Percentiles rank a stretch among this genome's conserved stretches.
Conservation (phyloP, 2,113 vertebrate species). For the Apistogramma diplotaenia region DNA sequence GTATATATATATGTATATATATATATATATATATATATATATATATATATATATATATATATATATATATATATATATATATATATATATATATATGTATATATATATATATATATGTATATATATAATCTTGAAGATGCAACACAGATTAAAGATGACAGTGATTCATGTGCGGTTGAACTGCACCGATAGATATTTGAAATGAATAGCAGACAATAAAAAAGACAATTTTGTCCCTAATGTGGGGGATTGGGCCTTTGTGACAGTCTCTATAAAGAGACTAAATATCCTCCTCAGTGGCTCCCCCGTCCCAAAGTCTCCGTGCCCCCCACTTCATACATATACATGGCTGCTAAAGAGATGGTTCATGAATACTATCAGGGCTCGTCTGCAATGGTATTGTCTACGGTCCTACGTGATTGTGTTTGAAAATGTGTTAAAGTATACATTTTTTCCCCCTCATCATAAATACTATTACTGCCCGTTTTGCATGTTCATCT, state of each 20-base stretch:
- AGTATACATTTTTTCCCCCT: background rate
- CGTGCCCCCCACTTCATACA: slow-evolving; percentile 54
- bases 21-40: no score
- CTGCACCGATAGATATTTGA: slow-evolving; percentile 35
- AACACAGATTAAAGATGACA: slow-evolving; percentile 45
- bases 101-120: no score
- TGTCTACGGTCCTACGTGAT: slow-evolving; percentile 33
- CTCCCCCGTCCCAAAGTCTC: slow-evolving; percentile 30
- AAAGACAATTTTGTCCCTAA: slow-evolving; percentile 56
- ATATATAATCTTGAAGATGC: slow-evolving; percentile 2
- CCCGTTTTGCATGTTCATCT: slow-evolving; percentile 37
- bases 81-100: no score
- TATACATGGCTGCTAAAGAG: slow-evolving; percentile 61
- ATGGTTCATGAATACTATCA: slow-evolving; percentile 62
- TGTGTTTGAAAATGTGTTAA: slow-evolving; percentile 26
- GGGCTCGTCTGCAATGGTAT: slow-evolving; percentile 14
- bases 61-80: no score
- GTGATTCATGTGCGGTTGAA: slow-evolving; percentile 39
- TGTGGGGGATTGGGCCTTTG: slow-evolving; percentile 51
- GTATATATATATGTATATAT: no score
- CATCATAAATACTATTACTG: slow-evolving; percentile 39
- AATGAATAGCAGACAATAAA: slow-evolving; percentile 46
- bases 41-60: no score
- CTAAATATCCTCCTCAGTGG: slow-evolving; percentile 42
- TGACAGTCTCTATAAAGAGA: slow-evolving; percentile 57